Evolutionary conservation across 2,888 invertebrate genomes (phyloP), one percentile per base, ranked within the genome.

Genomic region (Ptilodon capucinus): DNA sequence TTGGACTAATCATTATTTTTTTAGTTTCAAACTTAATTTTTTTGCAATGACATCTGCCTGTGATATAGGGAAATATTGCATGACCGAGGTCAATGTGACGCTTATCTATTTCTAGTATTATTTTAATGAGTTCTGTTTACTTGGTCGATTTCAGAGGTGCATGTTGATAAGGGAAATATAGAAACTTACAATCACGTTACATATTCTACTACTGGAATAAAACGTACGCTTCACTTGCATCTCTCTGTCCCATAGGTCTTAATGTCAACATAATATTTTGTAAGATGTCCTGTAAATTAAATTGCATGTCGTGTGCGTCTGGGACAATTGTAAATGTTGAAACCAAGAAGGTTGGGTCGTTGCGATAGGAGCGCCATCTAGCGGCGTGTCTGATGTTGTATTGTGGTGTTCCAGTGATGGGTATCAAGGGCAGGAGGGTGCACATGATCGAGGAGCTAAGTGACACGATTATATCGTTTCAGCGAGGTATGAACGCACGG

Each of bases 371-470:
- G 48, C 46, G 52, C 30, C 40, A 41, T 34, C 23, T 46, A 46
- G 46, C 59, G 68, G 73, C 64, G 63, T 64, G 53, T 70, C 69
- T 83, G 74, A 84, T 77, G 80, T 79, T 79, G 70, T 83, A 56
- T 86, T 88, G 78, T 90, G 90, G 87, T 91, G 89, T 92, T 93
- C 76, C 94, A 98, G 98, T 98, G 93, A 98, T 98, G 98, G 98
- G 98, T 93, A 98, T 98, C 94, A 98, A 98, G 93, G 98, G 98
- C 87, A 94, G 98, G 83, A 94, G 98, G 89, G 98, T 98, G 91
- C 98, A 98, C 93, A 97, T 98, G 95, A 98, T 98, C 91, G 98
- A 98, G 93, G 98, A 98, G 93, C 95, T 98, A 92, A 98, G 97
- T 92, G 97, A 98, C 93, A 98, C 98, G 85, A 97, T 98, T 91